Evolutionary conservation across 2,797 vertebrate species (phyloP).

Genomic region (Platalea minor): DNA sequence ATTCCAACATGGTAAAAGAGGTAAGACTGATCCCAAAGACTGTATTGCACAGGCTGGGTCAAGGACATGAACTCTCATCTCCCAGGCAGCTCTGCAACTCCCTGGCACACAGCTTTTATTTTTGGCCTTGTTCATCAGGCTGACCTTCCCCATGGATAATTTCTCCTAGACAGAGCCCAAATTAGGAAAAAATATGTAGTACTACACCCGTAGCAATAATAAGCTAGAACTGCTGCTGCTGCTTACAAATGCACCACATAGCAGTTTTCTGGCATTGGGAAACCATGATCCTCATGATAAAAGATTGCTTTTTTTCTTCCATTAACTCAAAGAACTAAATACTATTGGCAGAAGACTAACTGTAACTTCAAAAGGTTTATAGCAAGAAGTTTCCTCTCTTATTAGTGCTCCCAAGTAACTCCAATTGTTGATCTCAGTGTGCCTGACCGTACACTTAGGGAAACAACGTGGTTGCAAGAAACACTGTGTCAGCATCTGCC

Average conservation of each 20-base stretch:
- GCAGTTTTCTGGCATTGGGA: background rate
- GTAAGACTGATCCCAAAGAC: background rate
- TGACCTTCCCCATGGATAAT: conserved; percentile 46
- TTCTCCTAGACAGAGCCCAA: conserved; percentile 55
- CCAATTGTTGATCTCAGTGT: background rate
- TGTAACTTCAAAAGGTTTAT: background rate
- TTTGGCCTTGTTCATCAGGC: conserved; percentile 47
- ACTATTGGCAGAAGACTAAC: background rate
- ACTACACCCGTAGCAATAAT: conserved; percentile 4
- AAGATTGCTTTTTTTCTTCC: background rate
- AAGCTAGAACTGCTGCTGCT: background rate
- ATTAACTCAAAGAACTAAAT: background rate
- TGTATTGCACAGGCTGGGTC: background rate
- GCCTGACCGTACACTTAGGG: too few relatives aligned
- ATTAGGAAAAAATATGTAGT: conserved; percentile 66
- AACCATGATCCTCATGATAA: background rate
- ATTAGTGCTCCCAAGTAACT: background rate
- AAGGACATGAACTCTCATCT: background rate
- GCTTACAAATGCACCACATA: background rate
- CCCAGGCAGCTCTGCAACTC: background rate
- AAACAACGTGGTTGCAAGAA: background rate
- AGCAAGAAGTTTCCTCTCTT: background rate
- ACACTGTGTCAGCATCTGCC: background rate
- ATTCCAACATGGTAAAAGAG: background rate
- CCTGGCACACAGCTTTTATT: conserved; percentile 35